Evolutionary conservation across 2,113 vertebrate species (phyloP).

Genomic region (Crotalus viridis): DNA sequence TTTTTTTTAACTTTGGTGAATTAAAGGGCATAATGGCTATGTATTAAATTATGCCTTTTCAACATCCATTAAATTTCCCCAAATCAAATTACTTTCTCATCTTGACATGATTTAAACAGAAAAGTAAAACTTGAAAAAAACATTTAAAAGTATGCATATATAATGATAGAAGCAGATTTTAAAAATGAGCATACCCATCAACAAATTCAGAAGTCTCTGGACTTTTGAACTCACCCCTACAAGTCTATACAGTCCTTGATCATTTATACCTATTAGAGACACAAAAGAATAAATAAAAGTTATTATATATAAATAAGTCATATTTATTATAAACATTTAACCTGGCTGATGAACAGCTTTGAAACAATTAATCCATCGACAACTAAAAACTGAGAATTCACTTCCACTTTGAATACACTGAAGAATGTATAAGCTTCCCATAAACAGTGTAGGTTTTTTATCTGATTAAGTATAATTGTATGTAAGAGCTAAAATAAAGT

Average conservation of each 20-base stretch:
- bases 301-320: background rate
- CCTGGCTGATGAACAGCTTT: background rate
- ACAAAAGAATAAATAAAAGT: conserved; percentile 31
- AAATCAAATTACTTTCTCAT: background rate
- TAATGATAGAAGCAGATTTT: conserved; percentile 60
- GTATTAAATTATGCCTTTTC: background rate
- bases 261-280: conserved; percentile 86
- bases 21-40: background rate
- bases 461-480: background rate
- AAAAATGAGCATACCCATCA: conserved; percentile 87
- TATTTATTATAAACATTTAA: background rate
- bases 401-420: background rate
- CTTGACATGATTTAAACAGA: background rate
- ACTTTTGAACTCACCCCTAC: conserved; percentile 98
- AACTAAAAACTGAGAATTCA: background rate
- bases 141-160: background rate
- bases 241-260: conserved; percentile 97
- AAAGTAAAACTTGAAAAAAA: background rate
- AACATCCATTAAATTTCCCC: background rate
- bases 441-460: background rate
- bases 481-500: background rate
- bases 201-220: conserved; percentile 93
- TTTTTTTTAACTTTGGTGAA: background rate
- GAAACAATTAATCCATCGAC: background rate
- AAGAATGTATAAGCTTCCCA: background rate